phyloP scores from a whole-genome alignment of 2,888 invertebrate species.

The Tubulanus polymorphus region DNA sequence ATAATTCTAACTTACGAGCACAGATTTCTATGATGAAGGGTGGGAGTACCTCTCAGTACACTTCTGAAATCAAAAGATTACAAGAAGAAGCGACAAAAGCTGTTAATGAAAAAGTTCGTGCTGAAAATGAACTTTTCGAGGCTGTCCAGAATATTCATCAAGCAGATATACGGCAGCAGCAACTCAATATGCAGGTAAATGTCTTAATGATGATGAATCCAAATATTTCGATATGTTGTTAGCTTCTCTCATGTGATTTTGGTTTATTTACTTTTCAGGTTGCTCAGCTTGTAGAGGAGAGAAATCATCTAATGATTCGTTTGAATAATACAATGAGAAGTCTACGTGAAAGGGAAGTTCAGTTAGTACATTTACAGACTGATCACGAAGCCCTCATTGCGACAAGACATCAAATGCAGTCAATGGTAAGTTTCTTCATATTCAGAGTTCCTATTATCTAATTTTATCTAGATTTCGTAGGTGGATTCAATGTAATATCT shows the following conservation, averaged over 20 bases:
- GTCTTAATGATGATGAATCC: too few relatives aligned
- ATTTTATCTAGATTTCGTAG: not conserved
- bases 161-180: slow-evolving; percentile 38
- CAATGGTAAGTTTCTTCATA: not conserved
- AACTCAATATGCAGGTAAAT: slow-evolving; percentile 43
- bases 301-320: slow-evolving; percentile 38
- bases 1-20: slow-evolving; percentile 28
- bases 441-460: not conserved
- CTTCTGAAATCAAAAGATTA: slow-evolving; percentile 31
- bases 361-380: slow-evolving; percentile 27
- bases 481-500: not conserved
- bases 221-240: too few relatives aligned
- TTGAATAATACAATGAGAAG: slow-evolving; percentile 34
- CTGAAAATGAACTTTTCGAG: slow-evolving; percentile 31
- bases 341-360: slow-evolving; percentile 36
- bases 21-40: slow-evolving; percentile 25
- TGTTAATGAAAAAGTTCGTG: slow-evolving; percentile 34
- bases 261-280: slow-evolving; percentile 32
- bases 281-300: slow-evolving; percentile 41
- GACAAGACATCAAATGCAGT: not conserved
- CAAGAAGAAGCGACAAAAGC: slow-evolving; percentile 34
- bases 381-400: slow-evolving; percentile 27
- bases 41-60: slow-evolving; percentile 26
- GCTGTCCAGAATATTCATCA: slow-evolving; percentile 31
- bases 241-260: too few relatives aligned